phyloP scores from a whole-genome alignment of 2,888 invertebrate species.

The Diplolepis rosae region DNA sequence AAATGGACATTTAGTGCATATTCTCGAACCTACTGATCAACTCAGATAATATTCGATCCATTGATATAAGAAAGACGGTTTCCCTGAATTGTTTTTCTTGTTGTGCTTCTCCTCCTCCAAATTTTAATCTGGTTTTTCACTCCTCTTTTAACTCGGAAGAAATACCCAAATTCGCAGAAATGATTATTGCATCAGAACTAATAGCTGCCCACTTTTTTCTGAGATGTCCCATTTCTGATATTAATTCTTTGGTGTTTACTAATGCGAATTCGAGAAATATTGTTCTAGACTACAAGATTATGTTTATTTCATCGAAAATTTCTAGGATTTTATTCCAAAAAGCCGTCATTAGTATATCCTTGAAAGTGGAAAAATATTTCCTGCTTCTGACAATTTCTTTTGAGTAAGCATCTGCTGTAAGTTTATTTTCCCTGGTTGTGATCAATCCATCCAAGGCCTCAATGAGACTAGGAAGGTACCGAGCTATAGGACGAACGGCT shows the following conservation, averaged over 20 bases:
- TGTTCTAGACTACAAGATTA: background rate
- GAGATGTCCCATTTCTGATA: background rate
- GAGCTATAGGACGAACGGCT: background rate
- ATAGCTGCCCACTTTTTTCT: background rate
- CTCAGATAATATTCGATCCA: background rate
- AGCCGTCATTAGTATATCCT: background rate
- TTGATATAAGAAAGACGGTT: background rate
- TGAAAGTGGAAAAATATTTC: background rate
- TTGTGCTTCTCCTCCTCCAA: background rate
- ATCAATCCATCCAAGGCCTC: background rate
- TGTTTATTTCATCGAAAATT: background rate
- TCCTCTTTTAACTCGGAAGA: background rate
- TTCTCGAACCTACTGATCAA: background rate
- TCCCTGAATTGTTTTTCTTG: background rate
- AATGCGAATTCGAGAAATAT: background rate
- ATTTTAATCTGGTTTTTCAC: background rate
- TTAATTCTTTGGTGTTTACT: background rate
- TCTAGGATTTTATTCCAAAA: background rate
- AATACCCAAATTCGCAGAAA: background rate
- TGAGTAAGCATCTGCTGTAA: background rate
- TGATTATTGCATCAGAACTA: background rate
- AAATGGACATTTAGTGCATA: background rate
- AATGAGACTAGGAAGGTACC: background rate
- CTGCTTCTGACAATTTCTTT: background rate
- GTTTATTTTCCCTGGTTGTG: background rate